A percentile compares a stretch with the other conserved stretches of the same genome.
These are phyloP conservation scores for Torymus tubicola DNA, from an alignment of 2,888 invertebrate species.

Conservation along the genomic window DNA sequence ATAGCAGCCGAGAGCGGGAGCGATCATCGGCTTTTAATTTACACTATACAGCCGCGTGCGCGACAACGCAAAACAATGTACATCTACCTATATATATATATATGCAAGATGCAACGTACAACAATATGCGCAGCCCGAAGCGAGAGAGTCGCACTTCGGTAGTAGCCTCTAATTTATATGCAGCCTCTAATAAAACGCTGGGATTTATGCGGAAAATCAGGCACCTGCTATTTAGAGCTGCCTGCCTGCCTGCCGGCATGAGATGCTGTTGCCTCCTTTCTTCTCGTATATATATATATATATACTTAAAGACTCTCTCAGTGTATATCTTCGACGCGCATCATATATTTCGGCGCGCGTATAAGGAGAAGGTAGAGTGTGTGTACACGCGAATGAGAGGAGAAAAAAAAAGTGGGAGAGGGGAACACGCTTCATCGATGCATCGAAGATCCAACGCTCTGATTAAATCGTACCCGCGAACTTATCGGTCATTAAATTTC, in stretches of 20 bases:
- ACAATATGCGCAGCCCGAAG: not conserved
- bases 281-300: no score
- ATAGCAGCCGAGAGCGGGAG: not conserved
- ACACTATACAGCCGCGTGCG: slow-evolving; percentile 13
- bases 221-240: no score
- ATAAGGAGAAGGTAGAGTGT: no score
- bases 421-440: not conserved
- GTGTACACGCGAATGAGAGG: no score
- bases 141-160: slow-evolving; percentile 1
- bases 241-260: no score
- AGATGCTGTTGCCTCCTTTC: no score
- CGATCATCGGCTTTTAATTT: slow-evolving; percentile 56
- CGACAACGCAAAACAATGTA: not conserved
- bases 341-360: no score
- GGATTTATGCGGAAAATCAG: slow-evolving; percentile 37
- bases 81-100: not conserved
- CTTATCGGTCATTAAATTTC: slow-evolving; percentile 37
- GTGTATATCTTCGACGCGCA: no score
- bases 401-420: not conserved
- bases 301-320: no score
- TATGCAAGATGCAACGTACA: not conserved
- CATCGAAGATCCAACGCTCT: slow-evolving; percentile 17
- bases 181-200: slow-evolving; percentile 22
- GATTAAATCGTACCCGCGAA: slow-evolving; percentile 22
- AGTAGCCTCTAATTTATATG: slow-evolving; percentile 43